These are phyloP conservation scores for Lasioglossum vierecki DNA, from an alignment of 2,888 invertebrate species.

Conservation along the genomic window DNA sequence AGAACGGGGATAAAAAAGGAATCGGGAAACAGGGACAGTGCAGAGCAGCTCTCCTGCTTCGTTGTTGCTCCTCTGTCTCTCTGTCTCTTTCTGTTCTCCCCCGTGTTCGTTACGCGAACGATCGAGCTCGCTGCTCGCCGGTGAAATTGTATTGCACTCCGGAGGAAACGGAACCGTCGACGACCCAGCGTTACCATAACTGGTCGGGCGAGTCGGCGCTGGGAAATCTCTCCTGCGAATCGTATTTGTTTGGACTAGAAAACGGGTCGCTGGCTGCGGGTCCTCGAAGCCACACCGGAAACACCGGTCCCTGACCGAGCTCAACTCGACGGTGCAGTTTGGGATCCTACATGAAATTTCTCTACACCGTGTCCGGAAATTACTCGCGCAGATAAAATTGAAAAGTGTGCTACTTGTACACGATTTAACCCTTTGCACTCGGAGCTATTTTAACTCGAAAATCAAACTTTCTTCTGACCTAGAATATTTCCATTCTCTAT, in stretches of 20 bases:
- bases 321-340: neutral
- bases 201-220: neutral
- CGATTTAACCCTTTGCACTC: too few relatives aligned
- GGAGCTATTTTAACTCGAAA: too few relatives aligned
- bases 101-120: neutral
- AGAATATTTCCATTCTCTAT: too few relatives aligned
- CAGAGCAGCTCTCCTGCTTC: neutral
- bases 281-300: neutral
- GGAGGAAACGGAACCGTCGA: neutral
- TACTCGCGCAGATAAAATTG: neutral
- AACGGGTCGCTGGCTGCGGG: neutral
- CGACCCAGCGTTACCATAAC: slow-evolving; percentile 5
- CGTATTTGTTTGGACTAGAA: slow-evolving; percentile 6
- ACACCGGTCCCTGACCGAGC: neutral
- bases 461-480: too few relatives aligned
- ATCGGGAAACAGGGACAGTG: neutral
- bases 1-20: neutral
- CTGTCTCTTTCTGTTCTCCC: neutral
- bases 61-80: neutral
- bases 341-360: neutral
- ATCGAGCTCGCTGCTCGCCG: neutral
- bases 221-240: slow-evolving; percentile 8
- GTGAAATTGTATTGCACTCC: slow-evolving; percentile 2
- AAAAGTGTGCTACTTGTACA: neutral
- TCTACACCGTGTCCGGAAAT: neutral